Conservation (phyloP, 2,888 invertebrate genomes). For the Xanthia togata region DNA sequence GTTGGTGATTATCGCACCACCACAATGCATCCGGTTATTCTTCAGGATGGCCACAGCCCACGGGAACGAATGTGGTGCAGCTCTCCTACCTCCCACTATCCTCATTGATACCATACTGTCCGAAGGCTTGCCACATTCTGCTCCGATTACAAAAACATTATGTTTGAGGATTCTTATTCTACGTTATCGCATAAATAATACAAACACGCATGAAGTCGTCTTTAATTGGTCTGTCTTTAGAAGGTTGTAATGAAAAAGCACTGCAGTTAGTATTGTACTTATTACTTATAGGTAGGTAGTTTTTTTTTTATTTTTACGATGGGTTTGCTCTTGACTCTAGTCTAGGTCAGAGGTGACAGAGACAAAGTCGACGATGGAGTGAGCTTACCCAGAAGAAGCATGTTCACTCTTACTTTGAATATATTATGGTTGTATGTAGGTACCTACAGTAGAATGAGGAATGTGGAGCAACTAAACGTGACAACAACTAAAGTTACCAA, state of each 20-base stretch:
- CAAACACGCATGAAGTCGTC: background rate
- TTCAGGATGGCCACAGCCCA: slow-evolving; percentile 90
- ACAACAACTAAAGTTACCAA: no score
- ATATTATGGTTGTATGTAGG: no score
- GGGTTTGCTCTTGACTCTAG: no score
- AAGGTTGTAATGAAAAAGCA: background rate
- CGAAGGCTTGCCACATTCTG: slow-evolving; percentile 89
- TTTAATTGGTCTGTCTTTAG: background rate
- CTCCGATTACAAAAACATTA: slow-evolving; percentile 75
- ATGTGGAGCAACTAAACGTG: no score
- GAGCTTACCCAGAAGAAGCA: no score
- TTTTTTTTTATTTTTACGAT: no score
- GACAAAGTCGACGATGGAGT: no score
- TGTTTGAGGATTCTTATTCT: slow-evolving; percentile 9
- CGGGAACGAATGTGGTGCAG: slow-evolving; percentile 88
- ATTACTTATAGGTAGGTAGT: background rate
- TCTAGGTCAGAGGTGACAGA: no score
- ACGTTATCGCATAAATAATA: background rate
- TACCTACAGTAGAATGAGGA: no score
- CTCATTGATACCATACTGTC: slow-evolving; percentile 91
- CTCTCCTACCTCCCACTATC: slow-evolving; percentile 89
- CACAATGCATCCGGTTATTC: slow-evolving; percentile 86
- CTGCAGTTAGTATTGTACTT: no score
- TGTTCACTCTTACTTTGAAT: no score
- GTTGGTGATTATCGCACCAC: slow-evolving; percentile 89